Conservation (phyloP, 2,888 invertebrate genomes). For the Cynaeus angustus region DNA sequence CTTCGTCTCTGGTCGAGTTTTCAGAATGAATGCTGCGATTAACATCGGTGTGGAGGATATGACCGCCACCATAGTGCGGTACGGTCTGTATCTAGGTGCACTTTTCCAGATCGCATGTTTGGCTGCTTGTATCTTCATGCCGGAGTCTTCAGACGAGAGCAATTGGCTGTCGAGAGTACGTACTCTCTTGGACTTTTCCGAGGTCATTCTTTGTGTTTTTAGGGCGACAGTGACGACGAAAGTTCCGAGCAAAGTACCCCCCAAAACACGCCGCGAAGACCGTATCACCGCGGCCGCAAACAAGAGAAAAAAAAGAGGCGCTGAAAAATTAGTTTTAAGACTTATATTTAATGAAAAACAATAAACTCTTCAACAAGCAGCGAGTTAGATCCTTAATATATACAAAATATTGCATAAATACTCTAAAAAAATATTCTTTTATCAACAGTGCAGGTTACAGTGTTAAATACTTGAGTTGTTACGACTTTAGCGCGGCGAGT, state of each 20-base stretch:
- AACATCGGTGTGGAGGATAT: constrained; percentile 80
- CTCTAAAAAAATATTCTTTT: constrained; percentile 42
- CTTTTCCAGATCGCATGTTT: constrained; percentile 91
- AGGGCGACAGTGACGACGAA: constrained; percentile 82
- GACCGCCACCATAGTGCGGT: constrained; percentile 83
- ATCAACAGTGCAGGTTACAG: constrained; percentile 21
- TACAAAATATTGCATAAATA: constrained; percentile 45
- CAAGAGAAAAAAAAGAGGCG: constrained; percentile 84
- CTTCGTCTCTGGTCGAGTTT: not conserved
- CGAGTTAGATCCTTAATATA: constrained; percentile 36
- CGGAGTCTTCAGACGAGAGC: constrained; percentile 76
- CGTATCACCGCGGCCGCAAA: constrained; percentile 77
- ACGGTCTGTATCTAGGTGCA: constrained; percentile 89
- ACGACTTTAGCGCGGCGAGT: constrained; percentile 90
- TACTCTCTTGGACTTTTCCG: not conserved
- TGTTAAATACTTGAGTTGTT: constrained; percentile 65
- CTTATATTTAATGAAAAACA: constrained; percentile 39
- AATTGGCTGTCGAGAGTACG: constrained; percentile 72
- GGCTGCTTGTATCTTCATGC: constrained; percentile 85
- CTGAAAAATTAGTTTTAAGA: constrained; percentile 64
- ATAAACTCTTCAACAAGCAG: constrained; percentile 41
- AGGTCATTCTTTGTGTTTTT: constrained; percentile 17
- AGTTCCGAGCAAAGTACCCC: constrained; percentile 84
- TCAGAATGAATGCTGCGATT: constrained; percentile 69
- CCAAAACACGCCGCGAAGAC: constrained; percentile 79